A percentile compares a stretch with the other conserved stretches of the same genome.
Conservation (phyloP, 1,140 invertebrate species). For the Drosophila tristis region DNA sequence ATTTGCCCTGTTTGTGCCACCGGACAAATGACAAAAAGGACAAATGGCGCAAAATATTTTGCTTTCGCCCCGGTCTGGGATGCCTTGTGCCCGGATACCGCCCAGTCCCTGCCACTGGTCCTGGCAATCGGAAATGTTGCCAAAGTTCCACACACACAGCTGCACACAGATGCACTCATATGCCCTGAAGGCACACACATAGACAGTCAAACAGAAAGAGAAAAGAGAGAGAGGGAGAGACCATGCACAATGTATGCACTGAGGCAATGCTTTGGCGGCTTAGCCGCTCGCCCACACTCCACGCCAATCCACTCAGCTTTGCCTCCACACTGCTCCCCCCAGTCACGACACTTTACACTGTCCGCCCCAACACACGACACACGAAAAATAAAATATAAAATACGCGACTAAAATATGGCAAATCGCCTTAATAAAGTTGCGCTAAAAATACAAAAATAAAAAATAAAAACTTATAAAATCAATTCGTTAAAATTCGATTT, state of each 20-base stretch:
- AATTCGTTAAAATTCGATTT: background rate
- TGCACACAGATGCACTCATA: slow-evolving; percentile 15
- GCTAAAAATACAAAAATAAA: too few species aligned
- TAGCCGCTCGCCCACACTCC: slow-evolving; percentile 13
- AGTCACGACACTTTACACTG: background rate
- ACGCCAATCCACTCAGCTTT: too few species aligned
- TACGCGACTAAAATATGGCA: too few species aligned
- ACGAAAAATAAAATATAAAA: background rate
- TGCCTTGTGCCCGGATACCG: background rate
- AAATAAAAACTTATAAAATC: too few species aligned
- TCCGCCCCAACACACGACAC: slow-evolving; percentile 5
- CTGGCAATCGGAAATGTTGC: slow-evolving; percentile 79
- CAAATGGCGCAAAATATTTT: slow-evolving; percentile 60
- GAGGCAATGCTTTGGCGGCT: slow-evolving; percentile 55
- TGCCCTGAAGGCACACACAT: slow-evolving; percentile 26
- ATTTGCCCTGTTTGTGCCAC: slow-evolving; percentile 73
- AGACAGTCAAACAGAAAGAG: slow-evolving; percentile 2
- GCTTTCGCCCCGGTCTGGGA: slow-evolving; percentile 33
- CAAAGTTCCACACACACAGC: slow-evolving; percentile 68
- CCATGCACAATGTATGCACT: slow-evolving; percentile 55
- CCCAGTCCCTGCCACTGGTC: slow-evolving; percentile 2
- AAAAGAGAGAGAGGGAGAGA: background rate
- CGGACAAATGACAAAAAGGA: slow-evolving; percentile 69
- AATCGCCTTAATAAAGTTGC: too few species aligned
- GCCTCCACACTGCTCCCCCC: background rate